Conservation (phyloP, 2,797 vertebrate species). For the Peromyscus aztecus region DNA sequence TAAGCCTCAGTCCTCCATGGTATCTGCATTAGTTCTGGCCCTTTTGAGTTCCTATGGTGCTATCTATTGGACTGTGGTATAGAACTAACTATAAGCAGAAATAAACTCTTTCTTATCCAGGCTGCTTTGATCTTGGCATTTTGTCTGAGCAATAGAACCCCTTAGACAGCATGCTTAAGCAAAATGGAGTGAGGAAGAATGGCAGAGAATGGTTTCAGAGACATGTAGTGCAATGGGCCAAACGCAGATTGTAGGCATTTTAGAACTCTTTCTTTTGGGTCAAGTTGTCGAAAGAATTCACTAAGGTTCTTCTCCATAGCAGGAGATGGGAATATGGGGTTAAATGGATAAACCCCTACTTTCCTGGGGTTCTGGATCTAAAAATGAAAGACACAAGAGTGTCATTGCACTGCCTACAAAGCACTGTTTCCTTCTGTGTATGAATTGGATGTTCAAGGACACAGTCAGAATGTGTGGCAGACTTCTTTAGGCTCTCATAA, state of each 20-base stretch:
- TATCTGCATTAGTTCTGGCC: background rate
- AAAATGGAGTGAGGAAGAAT: background rate
- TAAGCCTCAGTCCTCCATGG: background rate
- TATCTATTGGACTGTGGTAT: no score
- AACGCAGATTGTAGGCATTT: background rate
- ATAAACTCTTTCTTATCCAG: background rate
- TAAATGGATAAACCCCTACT: background rate
- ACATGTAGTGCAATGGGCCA: background rate
- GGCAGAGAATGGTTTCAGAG: background rate
- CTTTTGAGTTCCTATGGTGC: background rate
- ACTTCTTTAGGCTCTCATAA: background rate
- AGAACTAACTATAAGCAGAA: background rate
- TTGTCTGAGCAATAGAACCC: background rate
- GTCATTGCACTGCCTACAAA: background rate
- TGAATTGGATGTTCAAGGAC: background rate
- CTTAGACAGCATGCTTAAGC: background rate
- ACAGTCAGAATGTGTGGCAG: background rate
- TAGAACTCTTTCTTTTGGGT: background rate
- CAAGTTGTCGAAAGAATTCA: background rate
- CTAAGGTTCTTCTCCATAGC: background rate
- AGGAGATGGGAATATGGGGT: background rate
- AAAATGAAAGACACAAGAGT: background rate
- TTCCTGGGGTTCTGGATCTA: background rate
- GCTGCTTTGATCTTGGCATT: background rate
- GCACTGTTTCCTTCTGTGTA: background rate